Evolutionary conservation across 2,888 invertebrate species (phyloP), one percentile per base, ranked within the genome.

Genomic region (Norana najaformis): DNA sequence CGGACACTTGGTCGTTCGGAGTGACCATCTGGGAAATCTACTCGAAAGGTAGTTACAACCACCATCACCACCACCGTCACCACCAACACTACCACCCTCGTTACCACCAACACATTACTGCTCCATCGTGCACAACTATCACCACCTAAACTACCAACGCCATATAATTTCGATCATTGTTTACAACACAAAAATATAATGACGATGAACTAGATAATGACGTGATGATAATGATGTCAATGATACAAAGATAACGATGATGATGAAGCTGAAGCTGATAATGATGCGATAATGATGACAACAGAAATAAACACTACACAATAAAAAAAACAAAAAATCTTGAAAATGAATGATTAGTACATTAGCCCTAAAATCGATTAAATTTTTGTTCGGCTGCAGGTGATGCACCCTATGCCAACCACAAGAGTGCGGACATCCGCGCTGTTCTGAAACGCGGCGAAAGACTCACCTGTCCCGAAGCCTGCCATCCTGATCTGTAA

Each of bases 1-100:
- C 89, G 36, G 89, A 89, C 85, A 83, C 83, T 20, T 53, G 88
- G 85, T 90, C 90, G 18, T 91, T 35, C 69, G 90, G 89, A 37
- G 85, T 90, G 30, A 90, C 90, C 23, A 36, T 90, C 30, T 90
- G 89, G 89, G 90, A 90, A 82, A 90, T 90, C 30, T 90, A 83
- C 88, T 69, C 88, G 35, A 82, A 88, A 90, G 90, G 90, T 90
- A 34, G 23, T 47, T 23, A 47, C 47, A 47, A 47, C 23, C 23
- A 47, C 14, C 47, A 47, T 8, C 23, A 47, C 47, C 11, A 23
- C 23, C 47, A 18, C 47, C 2, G 11, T 23, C 47, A 47, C 5
- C 47, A 47, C 47, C 47, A 47, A 18, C 20, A 47, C 47, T 47
- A 47, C 47, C 4, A 47, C 47, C 23, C 23, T 41, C 18, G 18